Percentiles rank a stretch among this genome's conserved stretches.
Evolutionary conservation across 2,888 invertebrate genomes (phyloP).

Genomic region (Tethea ocularis): DNA sequence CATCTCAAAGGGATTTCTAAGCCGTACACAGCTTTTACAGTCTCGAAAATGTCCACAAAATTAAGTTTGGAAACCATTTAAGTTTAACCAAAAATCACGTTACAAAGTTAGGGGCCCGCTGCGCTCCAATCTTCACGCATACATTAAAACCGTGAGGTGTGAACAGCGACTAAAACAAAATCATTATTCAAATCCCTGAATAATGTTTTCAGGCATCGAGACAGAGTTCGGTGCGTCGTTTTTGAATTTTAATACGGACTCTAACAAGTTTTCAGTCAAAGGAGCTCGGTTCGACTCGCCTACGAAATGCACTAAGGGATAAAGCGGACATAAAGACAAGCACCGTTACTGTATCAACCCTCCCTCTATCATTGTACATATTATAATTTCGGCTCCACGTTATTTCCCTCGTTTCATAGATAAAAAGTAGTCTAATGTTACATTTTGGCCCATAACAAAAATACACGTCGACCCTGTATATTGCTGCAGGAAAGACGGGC

Average conservation of each 20-base stretch:
- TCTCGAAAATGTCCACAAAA: conserved; percentile 59
- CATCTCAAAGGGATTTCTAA: conserved; percentile 10
- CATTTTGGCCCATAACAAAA: too few relatives aligned
- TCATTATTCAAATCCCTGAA: conserved; percentile 83
- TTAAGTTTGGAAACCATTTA: conserved; percentile 78
- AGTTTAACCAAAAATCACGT: conserved; percentile 79
- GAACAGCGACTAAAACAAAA: conserved; percentile 75
- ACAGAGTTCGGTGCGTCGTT: conserved; percentile 78
- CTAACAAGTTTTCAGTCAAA: conserved; percentile 83
- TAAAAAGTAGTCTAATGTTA: too few relatives aligned
- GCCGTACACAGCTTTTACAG: conserved; percentile 56
- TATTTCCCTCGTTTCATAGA: too few relatives aligned
- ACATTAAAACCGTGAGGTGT: conserved; percentile 67
- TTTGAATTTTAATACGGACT: conserved; percentile 83
- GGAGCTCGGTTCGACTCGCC: conserved; percentile 70
- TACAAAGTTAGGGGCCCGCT: conserved; percentile 61
- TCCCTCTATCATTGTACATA: too few relatives aligned
- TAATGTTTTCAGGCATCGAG: conserved; percentile 81
- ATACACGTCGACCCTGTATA: too few relatives aligned
- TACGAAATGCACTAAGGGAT: conserved; percentile 36
- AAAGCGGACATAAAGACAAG: conserved; percentile 37
- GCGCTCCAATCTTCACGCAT: conserved; percentile 70
- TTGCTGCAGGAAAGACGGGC: too few relatives aligned
- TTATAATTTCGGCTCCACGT: too few relatives aligned
- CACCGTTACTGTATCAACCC: too few relatives aligned